phyloP scores from a whole-genome alignment of 2,113 vertebrate species.

The Pelvicachromis taeniatus region DNA sequence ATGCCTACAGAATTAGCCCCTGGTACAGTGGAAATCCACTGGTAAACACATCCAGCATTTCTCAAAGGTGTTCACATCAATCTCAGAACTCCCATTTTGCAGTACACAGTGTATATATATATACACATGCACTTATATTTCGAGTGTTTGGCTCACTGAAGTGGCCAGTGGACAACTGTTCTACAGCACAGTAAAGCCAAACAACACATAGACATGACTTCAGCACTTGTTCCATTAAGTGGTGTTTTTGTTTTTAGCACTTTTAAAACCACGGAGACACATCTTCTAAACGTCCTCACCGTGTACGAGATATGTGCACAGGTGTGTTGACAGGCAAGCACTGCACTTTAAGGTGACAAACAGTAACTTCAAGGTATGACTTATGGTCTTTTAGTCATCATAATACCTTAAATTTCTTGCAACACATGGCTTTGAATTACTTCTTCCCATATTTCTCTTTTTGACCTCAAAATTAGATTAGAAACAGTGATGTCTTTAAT shows the following conservation, averaged over 20 bases:
- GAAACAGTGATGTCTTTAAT: constrained; percentile 18
- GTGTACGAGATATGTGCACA: not conserved
- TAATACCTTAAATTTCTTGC: not conserved
- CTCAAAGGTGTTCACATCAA: constrained; percentile 50
- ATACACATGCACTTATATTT: not conserved
- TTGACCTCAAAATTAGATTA: constrained; percentile 38
- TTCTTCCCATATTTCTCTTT: not conserved
- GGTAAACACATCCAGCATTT: constrained; percentile 59
- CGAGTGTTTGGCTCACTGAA: constrained; percentile 23
- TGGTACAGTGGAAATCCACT: constrained; percentile 53
- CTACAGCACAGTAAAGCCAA: not conserved
- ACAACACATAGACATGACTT: constrained; percentile 17
- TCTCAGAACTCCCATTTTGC: constrained; percentile 1
- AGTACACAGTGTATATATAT: not conserved
- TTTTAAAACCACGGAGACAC: constrained; percentile 3
- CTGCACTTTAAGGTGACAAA: not conserved
- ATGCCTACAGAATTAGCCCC: constrained; percentile 54
- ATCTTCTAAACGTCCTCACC: not conserved
- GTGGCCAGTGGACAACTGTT: constrained; percentile 2
- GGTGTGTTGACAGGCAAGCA: constrained; percentile 2
- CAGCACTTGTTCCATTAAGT: not conserved
- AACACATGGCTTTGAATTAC: constrained; percentile 41
- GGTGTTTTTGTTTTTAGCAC: constrained; percentile 44
- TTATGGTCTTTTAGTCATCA: not conserved
- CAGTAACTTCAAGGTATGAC: not conserved